These are phyloP conservation scores for Saturnia pavonia DNA, from an alignment of 2,888 invertebrate species.

Conservation along the genomic window DNA sequence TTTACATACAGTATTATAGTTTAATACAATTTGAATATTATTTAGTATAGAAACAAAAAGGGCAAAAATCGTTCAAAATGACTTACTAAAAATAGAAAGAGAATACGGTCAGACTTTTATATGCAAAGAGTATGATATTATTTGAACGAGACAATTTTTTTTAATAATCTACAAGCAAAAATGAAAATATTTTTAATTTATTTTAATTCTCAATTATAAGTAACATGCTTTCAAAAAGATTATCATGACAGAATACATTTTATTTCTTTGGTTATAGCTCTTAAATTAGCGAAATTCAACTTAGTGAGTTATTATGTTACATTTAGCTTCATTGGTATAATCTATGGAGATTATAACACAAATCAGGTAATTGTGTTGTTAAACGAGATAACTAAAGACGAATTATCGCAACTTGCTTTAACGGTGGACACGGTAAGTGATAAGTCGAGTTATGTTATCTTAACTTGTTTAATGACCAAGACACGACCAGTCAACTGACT, in stretches of 20 bases:
- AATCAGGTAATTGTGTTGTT: conserved; percentile 19
- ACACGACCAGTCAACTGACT: background rate
- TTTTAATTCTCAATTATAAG: background rate
- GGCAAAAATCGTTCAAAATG: background rate
- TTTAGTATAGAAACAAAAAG: background rate
- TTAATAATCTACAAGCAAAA: background rate
- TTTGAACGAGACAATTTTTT: background rate
- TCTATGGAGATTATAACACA: conserved; percentile 21
- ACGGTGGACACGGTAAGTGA: conserved; percentile 8
- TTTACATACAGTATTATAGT: too few species aligned
- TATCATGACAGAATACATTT: background rate
- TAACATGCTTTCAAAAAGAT: background rate
- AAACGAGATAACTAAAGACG: conserved; percentile 34
- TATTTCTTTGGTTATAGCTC: background rate
- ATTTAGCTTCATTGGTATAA: background rate
- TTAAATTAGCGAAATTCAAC: background rate
- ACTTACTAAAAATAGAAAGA: background rate
- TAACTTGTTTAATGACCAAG: conserved; percentile 7
- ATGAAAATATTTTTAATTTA: background rate
- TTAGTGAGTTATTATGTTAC: background rate
- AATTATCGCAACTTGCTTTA: conserved; percentile 23
- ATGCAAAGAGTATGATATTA: background rate
- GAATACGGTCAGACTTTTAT: too few species aligned
- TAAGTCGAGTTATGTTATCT: conserved; percentile 7
- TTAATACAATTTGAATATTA: too few species aligned